Base-by-base conservation (phyloP, 2,797 vertebrate genomes). In the Lacerta viridis region DNA sequence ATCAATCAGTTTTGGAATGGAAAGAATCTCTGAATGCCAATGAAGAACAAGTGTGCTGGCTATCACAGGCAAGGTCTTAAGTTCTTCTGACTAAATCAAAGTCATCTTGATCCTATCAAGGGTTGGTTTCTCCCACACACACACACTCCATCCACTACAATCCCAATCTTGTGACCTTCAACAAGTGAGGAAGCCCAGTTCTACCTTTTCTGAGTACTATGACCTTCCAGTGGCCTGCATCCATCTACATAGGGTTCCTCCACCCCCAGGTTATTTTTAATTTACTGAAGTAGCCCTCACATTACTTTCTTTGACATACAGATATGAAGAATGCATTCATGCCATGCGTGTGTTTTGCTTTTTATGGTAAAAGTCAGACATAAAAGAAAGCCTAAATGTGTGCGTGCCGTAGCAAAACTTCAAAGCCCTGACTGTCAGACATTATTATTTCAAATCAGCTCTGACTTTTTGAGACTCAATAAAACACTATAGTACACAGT, bases 1-100 rank as follows among this genome's bases (percentile, higher is more conserved):
- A 98, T 98, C 98, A 98, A 98, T 99, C 98, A 98, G 97, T 93
- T 96, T 95, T 97, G 97, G 96, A 98, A 98, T 98, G 97, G 97
- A 97, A 97, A 97, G 97, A 98, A 98, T 98, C 98, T 97, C 97
- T 97, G 96, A 96, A 94, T 96, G 94, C 89, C 20, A 29, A 92
- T 97, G 98, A 98, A 98, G 97, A 98, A 97, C 94, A 95, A 96
- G 89, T 55, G 29, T 88, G 96, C 95, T 95, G 97, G 91, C 96
- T 96, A 95, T 93, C 95, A 92, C 96, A 97, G 88, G 96, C 96
- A 97, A 93, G 94, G 94, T 96, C 96, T 97, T 84, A 83, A 88
- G 93, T 95, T 95, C 96, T 97, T 94, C 88, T 50, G 64, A 78
- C 93, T 93, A 95, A 95, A 96, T 94, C 89, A 95, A 97, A 98